Conservation (phyloP, 2,888 invertebrate species). For the Eupithecia inturbata region DNA sequence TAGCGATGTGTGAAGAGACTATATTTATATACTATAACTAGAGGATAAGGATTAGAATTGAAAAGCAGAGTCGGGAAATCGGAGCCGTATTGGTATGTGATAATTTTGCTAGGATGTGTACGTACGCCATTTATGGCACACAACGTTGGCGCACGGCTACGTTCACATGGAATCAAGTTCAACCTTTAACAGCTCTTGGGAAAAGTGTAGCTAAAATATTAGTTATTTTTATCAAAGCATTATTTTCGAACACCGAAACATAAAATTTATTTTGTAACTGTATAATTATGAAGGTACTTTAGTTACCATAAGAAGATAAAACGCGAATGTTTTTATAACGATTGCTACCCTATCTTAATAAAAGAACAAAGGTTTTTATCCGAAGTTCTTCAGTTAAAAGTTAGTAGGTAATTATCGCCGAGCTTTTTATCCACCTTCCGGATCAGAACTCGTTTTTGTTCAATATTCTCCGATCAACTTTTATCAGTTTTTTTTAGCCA, state of each 20-base stretch:
- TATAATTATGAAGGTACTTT: not conserved
- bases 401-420: constrained; percentile 5
- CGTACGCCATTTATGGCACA: not conserved
- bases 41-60: not conserved
- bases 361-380: constrained; percentile 5
- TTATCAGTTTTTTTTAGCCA: not conserved
- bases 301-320: not conserved
- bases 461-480: not conserved
- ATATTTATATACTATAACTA: no score
- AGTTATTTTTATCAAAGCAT: not conserved
- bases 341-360: not conserved
- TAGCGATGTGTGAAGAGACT: no score
- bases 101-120: constrained; percentile 7
- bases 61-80: not conserved
- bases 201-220: not conserved
- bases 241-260: no score
- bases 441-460: constrained; percentile 7
- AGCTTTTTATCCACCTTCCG: constrained; percentile 4
- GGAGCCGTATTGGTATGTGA: not conserved
- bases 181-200: not conserved
- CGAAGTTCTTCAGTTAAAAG: constrained; percentile 2
- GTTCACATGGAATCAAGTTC: not conserved
- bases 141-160: not conserved
- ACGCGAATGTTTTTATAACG: not conserved
- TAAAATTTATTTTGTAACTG: not conserved